These are phyloP conservation scores for Orchestes rusci DNA, from an alignment of 2,888 invertebrate genomes.

Conservation along the genomic window DNA sequence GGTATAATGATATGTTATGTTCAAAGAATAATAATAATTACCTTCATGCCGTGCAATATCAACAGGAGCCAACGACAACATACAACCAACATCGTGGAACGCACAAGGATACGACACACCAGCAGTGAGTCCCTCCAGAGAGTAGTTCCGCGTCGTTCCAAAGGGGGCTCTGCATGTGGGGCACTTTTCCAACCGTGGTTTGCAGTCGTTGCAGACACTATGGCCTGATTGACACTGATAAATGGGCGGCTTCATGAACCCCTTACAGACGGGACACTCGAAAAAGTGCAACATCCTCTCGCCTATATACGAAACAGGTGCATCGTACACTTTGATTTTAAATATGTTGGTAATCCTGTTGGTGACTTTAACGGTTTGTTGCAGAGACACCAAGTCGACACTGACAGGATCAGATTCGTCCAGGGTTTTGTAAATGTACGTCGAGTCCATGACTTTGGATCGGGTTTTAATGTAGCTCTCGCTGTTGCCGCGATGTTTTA, in stretches of 20 bases:
- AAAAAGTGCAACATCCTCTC: constrained; percentile 36
- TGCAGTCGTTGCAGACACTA: constrained; percentile 36
- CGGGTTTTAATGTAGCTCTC: constrained; percentile 34
- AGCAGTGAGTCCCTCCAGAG: constrained; percentile 35
- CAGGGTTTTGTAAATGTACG: constrained; percentile 26
- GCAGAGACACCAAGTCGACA: constrained; percentile 33
- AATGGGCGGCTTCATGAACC: constrained; percentile 38
- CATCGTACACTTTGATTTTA: constrained; percentile 28
- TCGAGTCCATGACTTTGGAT: constrained; percentile 30
- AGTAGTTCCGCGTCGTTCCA: constrained; percentile 37
- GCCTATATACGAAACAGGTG: constrained; percentile 28
- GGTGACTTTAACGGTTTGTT: constrained; percentile 31
- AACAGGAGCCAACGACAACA: constrained; percentile 27
- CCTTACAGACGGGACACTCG: constrained; percentile 39
- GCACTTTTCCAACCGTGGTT: constrained; percentile 35
- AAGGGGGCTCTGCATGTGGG: constrained; percentile 36
- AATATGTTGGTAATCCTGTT: constrained; percentile 30
- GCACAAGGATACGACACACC: constrained; percentile 35
- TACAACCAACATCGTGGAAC: constrained; percentile 35
- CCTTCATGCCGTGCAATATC: constrained; percentile 33
- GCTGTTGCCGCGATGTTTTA: constrained; percentile 35
- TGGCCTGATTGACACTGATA: constrained; percentile 37
- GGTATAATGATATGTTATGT: too few species aligned
- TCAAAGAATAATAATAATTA: too few species aligned
- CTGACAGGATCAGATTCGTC: constrained; percentile 28